These are phyloP conservation scores for Schrankia costaestrigalis DNA, from an alignment of 2,888 invertebrate species.

Conservation along the genomic window DNA sequence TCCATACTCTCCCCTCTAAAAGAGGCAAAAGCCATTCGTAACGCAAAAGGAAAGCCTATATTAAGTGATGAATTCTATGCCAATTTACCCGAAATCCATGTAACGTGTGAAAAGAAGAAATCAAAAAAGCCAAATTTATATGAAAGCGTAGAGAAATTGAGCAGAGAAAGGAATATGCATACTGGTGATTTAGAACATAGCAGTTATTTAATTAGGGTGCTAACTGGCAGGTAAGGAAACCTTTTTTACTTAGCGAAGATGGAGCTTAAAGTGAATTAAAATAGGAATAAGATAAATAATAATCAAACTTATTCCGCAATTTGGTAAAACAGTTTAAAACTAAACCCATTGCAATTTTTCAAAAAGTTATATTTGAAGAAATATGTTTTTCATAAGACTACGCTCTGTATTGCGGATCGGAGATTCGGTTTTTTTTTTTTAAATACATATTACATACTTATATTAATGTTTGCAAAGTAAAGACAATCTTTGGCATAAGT, in stretches of 20 bases:
- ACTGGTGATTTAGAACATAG: constrained; percentile 59
- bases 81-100: constrained; percentile 68
- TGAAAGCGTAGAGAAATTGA: constrained; percentile 57
- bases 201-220: constrained; percentile 66
- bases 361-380: too few relatives aligned
- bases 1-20: constrained; percentile 71
- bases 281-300: too few relatives aligned
- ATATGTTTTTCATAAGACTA: too few relatives aligned
- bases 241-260: not conserved
- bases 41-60: constrained; percentile 61
- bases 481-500: too few relatives aligned
- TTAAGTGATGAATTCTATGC: constrained; percentile 67
- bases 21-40: constrained; percentile 60
- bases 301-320: too few relatives aligned
- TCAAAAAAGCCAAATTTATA: constrained; percentile 43
- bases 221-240: constrained; percentile 57
- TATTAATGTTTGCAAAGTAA: too few relatives aligned
- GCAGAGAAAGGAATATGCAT: constrained; percentile 50
- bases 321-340: too few relatives aligned
- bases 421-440: too few relatives aligned
- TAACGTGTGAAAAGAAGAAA: constrained; percentile 61
- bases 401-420: too few relatives aligned
- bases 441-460: too few relatives aligned
- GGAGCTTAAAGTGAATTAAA: too few relatives aligned
- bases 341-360: too few relatives aligned